These are phyloP conservation scores for Cecropterus lyciades DNA, from an alignment of 1,140 invertebrate species.

Conservation along the genomic window DNA sequence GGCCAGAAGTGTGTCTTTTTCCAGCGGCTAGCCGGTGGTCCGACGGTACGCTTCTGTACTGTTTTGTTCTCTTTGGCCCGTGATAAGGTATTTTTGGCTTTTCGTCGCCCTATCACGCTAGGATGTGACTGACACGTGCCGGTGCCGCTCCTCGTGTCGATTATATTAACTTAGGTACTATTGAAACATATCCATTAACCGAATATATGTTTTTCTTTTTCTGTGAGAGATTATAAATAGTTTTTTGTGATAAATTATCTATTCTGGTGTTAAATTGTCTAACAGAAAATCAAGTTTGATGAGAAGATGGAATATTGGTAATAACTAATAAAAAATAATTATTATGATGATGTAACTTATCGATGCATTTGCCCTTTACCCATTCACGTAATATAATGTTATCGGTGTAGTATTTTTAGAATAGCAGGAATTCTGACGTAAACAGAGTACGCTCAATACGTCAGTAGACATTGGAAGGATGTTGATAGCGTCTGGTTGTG, in stretches of 20 bases:
- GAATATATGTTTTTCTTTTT: no score
- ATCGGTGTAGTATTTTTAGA: constrained; percentile 19
- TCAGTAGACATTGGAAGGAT: constrained; percentile 27
- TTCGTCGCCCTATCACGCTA: constrained; percentile 4
- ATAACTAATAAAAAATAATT: neutral
- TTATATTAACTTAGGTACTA: no score
- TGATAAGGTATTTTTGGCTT: constrained; percentile 20
- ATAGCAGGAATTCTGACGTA: constrained; percentile 15
- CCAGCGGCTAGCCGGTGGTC: constrained; percentile 31
- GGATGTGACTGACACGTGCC: neutral
- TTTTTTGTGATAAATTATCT: no score
- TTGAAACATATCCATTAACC: no score
- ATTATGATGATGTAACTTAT: neutral
- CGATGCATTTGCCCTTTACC: constrained; percentile 20
- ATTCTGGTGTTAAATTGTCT: no score
- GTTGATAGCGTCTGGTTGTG: constrained; percentile 11
- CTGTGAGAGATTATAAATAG: no score
- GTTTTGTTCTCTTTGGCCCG: constrained; percentile 1
- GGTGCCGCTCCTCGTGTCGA: no score
- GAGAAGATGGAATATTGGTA: no score
- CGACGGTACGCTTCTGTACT: constrained; percentile 10
- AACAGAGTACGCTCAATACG: constrained; percentile 1
- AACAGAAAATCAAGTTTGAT: no score
- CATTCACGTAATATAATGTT: constrained; percentile 25
- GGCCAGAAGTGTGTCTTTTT: constrained; percentile 33